Base-by-base conservation (phyloP, 37 sponge, comb jelly and placozoan genomes). In the Spongilla lacustris region DNA sequence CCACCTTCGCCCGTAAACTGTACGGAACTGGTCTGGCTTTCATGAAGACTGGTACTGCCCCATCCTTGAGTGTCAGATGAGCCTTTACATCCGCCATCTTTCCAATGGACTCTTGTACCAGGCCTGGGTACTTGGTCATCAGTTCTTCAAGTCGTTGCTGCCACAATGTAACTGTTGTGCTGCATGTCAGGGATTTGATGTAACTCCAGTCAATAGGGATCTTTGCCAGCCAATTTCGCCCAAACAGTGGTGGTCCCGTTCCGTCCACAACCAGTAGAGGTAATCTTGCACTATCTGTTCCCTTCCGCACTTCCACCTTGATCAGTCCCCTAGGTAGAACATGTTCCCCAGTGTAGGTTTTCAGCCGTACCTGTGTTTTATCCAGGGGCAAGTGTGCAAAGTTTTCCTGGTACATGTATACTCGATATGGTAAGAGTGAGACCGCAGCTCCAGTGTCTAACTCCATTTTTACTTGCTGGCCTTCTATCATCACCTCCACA, bases 1-100 rank as follows among this genome's bases (percentile, higher is more conserved):
- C 83, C 69, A 82, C 71, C 73, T 82, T 82, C 6, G 27, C 83
- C 30, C 32, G 76, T 32, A 82, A 72, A n/a, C 75, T 74, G 32
- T 82, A 82, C 25, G 83, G 83, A 11, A 82, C n/a, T 26, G 48
- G 23, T 33, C 83, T 75, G 28, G 83, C 83, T 76, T 69, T 69
- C 23, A 22, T 34, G 35, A 72, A 82, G 5, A 31, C 29, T 25
- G 83, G 83, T 29, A 74, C 29, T 6, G 83, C 83, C 25, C 32
- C 32, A 29, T 30, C n/a, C 36, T 82, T 31, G 28, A 82, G 33
- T 21, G 23, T 32, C 28, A 82, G 24, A 23, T 25, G 22, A 22
- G 35, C 83, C 28, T 58, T 82, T 27, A 25, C 25, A 24, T 74
- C 83, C 6, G 24, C 33, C 22, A 82, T 75, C 30, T 25, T 71